These are phyloP conservation scores for Patella depressa DNA, from an alignment of 2,888 invertebrate species.

Conservation along the genomic window DNA sequence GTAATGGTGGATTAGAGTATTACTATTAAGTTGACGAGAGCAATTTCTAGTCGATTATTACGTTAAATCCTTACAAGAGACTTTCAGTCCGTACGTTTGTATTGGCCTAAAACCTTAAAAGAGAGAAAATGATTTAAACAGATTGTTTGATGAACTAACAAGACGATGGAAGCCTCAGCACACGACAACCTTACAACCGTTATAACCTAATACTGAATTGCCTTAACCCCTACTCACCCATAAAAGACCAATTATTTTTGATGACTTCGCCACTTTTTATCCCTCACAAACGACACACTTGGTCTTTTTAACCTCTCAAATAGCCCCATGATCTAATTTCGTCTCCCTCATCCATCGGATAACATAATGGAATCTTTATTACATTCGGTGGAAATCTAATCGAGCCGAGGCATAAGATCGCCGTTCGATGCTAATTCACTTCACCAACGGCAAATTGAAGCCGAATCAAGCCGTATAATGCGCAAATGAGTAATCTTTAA, in stretches of 20 bases:
- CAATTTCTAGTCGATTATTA: no score
- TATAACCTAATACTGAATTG: no score
- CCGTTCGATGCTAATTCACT: constrained; percentile 5
- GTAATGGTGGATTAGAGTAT: no score
- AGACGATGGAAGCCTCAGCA: no score
- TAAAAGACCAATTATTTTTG: neutral
- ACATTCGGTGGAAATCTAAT: constrained; percentile 24
- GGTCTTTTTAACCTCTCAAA: constrained; percentile 24
- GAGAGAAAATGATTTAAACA: no score
- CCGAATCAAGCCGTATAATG: constrained; percentile 14
- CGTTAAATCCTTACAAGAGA: no score
- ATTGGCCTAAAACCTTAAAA: no score
- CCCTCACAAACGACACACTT: neutral
- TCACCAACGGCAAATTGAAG: neutral
- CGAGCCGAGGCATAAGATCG: neutral
- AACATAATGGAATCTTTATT: constrained; percentile 28
- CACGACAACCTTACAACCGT: no score
- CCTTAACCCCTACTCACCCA: neutral
- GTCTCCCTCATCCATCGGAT: constrained; percentile 12
- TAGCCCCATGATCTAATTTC: constrained; percentile 21
- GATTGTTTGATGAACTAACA: no score
- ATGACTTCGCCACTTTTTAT: neutral
- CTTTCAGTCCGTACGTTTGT: no score
- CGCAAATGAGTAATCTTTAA: constrained; percentile 21
- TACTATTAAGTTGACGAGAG: no score